Evolutionary conservation across 1,140 invertebrate species (phyloP), one percentile per base, ranked within the genome.

Genomic region (Drosophila truncata): DNA sequence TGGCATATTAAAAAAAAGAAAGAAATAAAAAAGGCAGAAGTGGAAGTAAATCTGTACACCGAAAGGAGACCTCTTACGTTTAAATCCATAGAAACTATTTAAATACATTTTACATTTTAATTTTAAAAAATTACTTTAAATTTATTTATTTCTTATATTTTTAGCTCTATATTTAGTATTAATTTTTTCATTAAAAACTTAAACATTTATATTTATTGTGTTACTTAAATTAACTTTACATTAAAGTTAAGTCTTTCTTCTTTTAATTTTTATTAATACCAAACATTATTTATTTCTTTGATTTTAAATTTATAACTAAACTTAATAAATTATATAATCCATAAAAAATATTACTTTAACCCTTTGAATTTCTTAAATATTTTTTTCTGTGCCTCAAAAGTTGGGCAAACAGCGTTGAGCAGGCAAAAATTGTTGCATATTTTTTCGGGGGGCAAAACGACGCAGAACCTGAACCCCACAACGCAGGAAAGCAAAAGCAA

Each of bases 361-460:
- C 27, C 0, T 31, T 2, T 8, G 1, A 13, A 20, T 8, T 50
- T 18, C n/a, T 5, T 11, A 14, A 8, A 20, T 2, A 20, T 35
- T 35, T 3, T 11, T 25, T 10, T 5, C 9, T 25, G 33, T 55
- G 20, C 14, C 14, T 55, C 47, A 77, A 81, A 78, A 84, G 72
- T 85, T 83, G 76, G 55, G 63, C 80, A 78, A 83, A 82, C 80
- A 83, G 46, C 58, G 67, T 37, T 78, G 74, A 73, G 62, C 59
- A 65, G 35, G 80, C 76, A 84, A 83, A 87, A 87, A 87, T 90
- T 88, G 84, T 88, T 88, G 85, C 85, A 90, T 90, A 88, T 85
- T 69, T 84, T 83, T 69, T 47, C 25, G 46, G 47, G 66, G 37
- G 42, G 11, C 10, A 37, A n/a, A 55, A 2, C 52, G 5, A 39